Evolutionary conservation across 2,888 invertebrate species (phyloP).

Genomic region (Sinotaia quadrata): DNA sequence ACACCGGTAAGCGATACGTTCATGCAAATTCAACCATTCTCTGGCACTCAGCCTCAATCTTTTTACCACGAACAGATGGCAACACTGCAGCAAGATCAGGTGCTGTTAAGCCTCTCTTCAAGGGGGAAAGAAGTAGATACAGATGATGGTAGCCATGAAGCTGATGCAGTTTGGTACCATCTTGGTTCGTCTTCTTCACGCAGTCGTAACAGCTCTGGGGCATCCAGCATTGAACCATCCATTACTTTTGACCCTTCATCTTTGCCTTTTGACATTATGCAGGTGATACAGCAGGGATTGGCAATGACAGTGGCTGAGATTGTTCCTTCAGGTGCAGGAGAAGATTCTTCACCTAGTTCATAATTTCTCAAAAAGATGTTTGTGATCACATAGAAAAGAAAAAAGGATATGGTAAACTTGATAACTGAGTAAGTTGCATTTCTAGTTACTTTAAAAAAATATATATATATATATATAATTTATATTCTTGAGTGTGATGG

Average conservation of each 20-base stretch:
- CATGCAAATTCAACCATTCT: no score
- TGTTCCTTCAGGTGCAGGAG: not conserved
- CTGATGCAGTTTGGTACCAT: not conserved
- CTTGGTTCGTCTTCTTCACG: conserved; percentile 18
- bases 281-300: conserved; percentile 26
- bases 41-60: no score
- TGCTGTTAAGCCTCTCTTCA: not conserved
- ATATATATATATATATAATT: no score
- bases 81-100: not conserved
- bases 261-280: conserved; percentile 26
- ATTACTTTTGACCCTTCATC: conserved; percentile 29
- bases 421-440: no score
- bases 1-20: no score
- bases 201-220: conserved; percentile 33
- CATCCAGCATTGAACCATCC: conserved; percentile 33
- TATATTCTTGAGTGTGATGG: no score
- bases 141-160: conserved; percentile 1
- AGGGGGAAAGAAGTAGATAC: not conserved
- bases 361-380: no score
- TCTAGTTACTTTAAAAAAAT: no score
- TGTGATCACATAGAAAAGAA: no score
- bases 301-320: conserved; percentile 21
- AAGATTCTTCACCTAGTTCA: not conserved
- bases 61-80: no score
- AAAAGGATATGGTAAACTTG: no score